Evolutionary conservation across 2,797 vertebrate genomes (phyloP).

Genomic region (Sus cebifrons): DNA sequence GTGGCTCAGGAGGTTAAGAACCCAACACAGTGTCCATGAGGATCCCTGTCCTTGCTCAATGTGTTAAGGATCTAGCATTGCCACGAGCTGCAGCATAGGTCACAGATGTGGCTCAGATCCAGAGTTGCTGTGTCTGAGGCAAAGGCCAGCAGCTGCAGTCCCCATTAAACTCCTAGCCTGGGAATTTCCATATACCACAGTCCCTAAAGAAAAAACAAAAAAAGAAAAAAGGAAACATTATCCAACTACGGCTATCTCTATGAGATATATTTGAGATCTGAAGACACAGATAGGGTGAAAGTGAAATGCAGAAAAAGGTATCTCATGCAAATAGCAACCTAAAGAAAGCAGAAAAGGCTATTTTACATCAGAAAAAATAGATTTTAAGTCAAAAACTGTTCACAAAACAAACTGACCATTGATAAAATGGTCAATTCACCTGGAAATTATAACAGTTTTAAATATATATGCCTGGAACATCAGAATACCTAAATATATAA

Average conservation of each 20-base stretch:
- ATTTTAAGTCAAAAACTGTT: constrained; percentile 1
- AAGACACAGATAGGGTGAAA: not conserved
- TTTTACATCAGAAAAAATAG: not conserved
- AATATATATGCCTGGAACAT: not conserved
- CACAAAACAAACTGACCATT: not conserved
- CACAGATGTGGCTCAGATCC: too few species aligned
- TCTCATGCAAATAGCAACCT: not conserved
- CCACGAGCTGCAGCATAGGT: too few species aligned
- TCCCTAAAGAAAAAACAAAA: too few species aligned
- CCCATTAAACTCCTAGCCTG: too few species aligned
- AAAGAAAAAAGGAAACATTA: not conserved
- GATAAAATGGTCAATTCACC: not conserved
- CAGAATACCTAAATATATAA: not conserved
- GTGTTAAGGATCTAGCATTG: too few species aligned
- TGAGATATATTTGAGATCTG: not conserved
- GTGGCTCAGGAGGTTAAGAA: too few species aligned
- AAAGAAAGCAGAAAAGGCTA: not conserved
- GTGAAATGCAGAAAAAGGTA: not conserved
- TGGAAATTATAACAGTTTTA: not conserved
- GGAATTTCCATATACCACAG: too few species aligned
- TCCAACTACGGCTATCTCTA: not conserved
- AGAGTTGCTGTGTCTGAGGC: too few species aligned
- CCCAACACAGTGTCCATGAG: too few species aligned
- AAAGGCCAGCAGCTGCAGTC: too few species aligned
- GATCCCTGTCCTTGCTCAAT: too few species aligned